Evolutionary conservation across 2,797 vertebrate genomes (phyloP).

Genomic region (Hypotaenidia okinawae): DNA sequence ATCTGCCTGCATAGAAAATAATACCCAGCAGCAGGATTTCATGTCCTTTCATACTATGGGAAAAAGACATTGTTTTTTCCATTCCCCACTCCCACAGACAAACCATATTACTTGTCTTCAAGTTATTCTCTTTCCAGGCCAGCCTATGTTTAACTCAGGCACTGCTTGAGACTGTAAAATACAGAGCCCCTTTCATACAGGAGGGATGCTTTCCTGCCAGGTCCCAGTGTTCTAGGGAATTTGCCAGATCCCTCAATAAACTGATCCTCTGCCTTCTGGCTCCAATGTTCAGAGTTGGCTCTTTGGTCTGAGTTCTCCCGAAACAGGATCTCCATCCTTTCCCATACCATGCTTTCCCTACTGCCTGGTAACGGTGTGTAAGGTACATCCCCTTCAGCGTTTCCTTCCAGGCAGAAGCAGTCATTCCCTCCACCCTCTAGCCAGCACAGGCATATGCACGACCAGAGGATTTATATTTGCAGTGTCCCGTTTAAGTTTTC

Average conservation of each 20-base stretch:
- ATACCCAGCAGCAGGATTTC: neutral
- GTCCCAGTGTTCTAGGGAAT: slow-evolving; percentile 48
- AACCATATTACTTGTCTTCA: neutral
- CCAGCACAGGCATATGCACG: neutral
- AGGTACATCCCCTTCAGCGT: neutral
- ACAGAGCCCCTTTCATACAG: slow-evolving; percentile 41
- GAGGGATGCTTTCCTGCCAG: slow-evolving; percentile 43
- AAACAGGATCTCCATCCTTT: neutral
- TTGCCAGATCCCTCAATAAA: slow-evolving; percentile 53
- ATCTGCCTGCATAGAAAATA: neutral
- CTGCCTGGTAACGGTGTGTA: neutral
- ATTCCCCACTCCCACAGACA: neutral
- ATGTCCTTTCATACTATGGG: neutral
- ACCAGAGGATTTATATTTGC: neutral
- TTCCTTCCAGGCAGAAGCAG: neutral
- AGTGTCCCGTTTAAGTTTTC: neutral
- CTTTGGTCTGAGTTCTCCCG: neutral
- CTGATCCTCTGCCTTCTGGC: slow-evolving; percentile 39
- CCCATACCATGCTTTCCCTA: neutral
- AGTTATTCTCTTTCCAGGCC: neutral
- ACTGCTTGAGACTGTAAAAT: neutral
- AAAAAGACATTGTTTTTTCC: neutral
- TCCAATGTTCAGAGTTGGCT: neutral
- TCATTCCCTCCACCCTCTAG: neutral
- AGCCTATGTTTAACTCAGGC: neutral